Evolutionary conservation across 2,888 invertebrate species (phyloP), one percentile per base, ranked within the genome.

Genomic region (Subacronicta megacephala): DNA sequence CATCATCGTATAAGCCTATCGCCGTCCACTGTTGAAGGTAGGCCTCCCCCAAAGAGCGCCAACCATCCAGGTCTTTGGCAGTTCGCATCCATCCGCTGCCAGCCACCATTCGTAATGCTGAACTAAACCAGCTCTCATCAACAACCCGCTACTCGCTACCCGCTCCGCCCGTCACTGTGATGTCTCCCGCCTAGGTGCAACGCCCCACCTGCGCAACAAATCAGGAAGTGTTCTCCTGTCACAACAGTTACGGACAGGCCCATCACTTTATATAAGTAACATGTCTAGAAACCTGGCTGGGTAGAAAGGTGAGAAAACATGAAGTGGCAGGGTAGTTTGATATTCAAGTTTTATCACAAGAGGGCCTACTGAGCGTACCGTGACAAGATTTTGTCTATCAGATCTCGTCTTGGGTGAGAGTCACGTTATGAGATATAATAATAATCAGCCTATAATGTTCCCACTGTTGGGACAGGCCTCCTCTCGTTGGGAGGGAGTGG

Each of bases 191-290:
- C 56, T 72, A 80, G 74, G 80, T 78, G 78, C 86, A 84, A 78
- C 81, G 82, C 77, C 82, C 83, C 89, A 90, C 90, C 90, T 89
- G 89, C 82, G 77, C 85, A 62, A 77, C 81, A 76, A 82, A 89
- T 89, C 90, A 88, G 90, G 90, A 90, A 90, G 89, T 89, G 77
- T 83, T 81, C 81, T 56, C 82, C 73, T 84, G 85, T 88, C 88
- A 88, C 83, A 84, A 82, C 81, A 82, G 80, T 75, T 80, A 81
- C 78, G 64, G 83, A 87, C 82, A 72, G 84, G 78, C 82, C 58
- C 64, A 64, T 69, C 69, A 64, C 65, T 67, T 67, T 57, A 66
- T 79, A 68, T 60, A 70, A 61, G 62, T 60, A 71, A 71, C 59
- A 53, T 52, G 64, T 56, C 64, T 55, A 52, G 51, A 57, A 59